phyloP scores from a whole-genome alignment of 2,888 invertebrate species.

The Nineta flava region DNA sequence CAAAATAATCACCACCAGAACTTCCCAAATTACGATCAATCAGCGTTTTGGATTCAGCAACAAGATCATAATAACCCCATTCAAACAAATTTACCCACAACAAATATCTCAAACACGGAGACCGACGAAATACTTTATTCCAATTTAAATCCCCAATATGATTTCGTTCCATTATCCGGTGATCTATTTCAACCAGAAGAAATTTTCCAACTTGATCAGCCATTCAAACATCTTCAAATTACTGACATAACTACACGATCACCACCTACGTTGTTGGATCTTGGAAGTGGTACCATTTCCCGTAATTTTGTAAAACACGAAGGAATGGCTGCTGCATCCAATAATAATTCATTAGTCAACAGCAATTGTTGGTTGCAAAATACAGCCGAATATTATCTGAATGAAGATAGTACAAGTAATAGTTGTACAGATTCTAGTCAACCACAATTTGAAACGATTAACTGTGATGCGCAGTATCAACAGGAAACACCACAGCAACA shows the following conservation, averaged over 20 bases:
- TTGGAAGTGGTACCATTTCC: slow-evolving; percentile 54
- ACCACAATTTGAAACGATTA: slow-evolving; percentile 1
- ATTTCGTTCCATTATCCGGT: slow-evolving; percentile 40
- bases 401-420: slow-evolving; percentile 31
- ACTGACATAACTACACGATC: slow-evolving; percentile 33
- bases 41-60: slow-evolving; percentile 17
- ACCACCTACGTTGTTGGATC: slow-evolving; percentile 52
- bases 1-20: slow-evolving; percentile 16
- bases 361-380: slow-evolving; percentile 1
- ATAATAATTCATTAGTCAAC: background rate
- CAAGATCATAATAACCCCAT: slow-evolving; percentile 24
- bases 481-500: background rate
- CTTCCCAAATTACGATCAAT: slow-evolving; percentile 14
- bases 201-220: slow-evolving; percentile 61
- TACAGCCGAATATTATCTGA: slow-evolving; percentile 25
- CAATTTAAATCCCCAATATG: slow-evolving; percentile 31
- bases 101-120: slow-evolving; percentile 10
- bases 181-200: slow-evolving; percentile 64
- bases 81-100: slow-evolving; percentile 16
- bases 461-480: background rate
- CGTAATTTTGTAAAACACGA: slow-evolving; percentile 16
- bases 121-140: slow-evolving; percentile 18
- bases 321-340: background rate
- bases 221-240: slow-evolving; percentile 34
- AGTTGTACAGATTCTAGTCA: slow-evolving; percentile 25